Evolutionary conservation across 2,888 invertebrate genomes (phyloP).

Genomic region (Lasioglossum morio): DNA sequence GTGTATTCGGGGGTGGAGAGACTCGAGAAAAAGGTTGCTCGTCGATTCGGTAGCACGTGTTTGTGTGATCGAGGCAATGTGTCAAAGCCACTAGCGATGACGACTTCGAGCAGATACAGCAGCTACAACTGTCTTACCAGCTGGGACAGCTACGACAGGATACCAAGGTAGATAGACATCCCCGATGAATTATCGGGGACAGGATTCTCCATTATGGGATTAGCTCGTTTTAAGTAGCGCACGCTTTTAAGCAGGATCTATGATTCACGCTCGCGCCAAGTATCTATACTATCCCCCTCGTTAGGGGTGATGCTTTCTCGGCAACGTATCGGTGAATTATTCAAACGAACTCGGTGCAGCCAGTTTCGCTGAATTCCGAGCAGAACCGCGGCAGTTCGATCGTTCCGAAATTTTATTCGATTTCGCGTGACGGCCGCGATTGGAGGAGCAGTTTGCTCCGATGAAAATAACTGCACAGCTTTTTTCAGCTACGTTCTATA

Average conservation of each 20-base stretch:
- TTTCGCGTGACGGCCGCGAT: background rate
- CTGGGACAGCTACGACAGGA: slow-evolving; percentile 96
- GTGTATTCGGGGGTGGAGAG: background rate
- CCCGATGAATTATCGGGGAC: slow-evolving; percentile 22
- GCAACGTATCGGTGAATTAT: slow-evolving; percentile 30
- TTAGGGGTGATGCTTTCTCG: slow-evolving; percentile 25
- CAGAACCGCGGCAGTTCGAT: background rate
- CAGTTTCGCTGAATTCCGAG: background rate
- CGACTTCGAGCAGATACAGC: slow-evolving; percentile 92
- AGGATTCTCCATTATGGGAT: slow-evolving; percentile 48
- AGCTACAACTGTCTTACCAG: slow-evolving; percentile 95
- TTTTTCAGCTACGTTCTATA: background rate
- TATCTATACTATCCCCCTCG: slow-evolving; percentile 5
- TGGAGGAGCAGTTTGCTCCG: background rate
- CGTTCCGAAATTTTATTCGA: background rate
- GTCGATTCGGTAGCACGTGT: background rate
- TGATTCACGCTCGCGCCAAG: slow-evolving; percentile 18
- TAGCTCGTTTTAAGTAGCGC: slow-evolving; percentile 24
- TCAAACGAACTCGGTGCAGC: background rate
- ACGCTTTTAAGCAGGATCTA: slow-evolving; percentile 32
- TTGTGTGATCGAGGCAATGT: slow-evolving; percentile 38
- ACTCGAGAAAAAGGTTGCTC: background rate
- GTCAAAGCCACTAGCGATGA: slow-evolving; percentile 85
- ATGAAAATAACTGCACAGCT: background rate
- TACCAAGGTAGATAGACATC: slow-evolving; percentile 91